Percentiles rank a stretch among this genome's conserved stretches.
These are phyloP conservation scores for Tineola bisselliella DNA, from an alignment of 2,888 invertebrate genomes.

Conservation along the genomic window DNA sequence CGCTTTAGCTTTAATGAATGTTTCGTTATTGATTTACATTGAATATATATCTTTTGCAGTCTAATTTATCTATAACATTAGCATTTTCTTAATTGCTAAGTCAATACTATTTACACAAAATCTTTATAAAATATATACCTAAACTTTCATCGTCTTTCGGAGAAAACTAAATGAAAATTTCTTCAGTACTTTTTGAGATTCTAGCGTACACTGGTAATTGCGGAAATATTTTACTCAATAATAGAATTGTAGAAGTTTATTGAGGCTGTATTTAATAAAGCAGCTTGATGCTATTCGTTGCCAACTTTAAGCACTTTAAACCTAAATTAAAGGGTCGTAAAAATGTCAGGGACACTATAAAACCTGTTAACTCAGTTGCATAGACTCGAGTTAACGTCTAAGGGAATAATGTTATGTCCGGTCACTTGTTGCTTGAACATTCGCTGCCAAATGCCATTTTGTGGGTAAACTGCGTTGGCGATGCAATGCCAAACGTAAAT, in stretches of 20 bases:
- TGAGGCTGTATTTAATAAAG: too few relatives aligned
- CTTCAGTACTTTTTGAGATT: too few relatives aligned
- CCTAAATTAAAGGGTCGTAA: neutral
- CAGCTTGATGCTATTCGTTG: too few relatives aligned
- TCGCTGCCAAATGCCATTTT: slow-evolving; percentile 25
- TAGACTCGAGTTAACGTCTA: neutral
- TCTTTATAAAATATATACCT: too few relatives aligned
- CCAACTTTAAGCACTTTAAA: neutral
- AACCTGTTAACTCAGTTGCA: slow-evolving; percentile 8
- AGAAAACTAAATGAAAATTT: too few relatives aligned
- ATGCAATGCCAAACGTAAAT: slow-evolving; percentile 4
- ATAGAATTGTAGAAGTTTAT: too few relatives aligned
- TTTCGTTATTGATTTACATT: neutral
- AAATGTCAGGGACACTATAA: slow-evolving; percentile 4
- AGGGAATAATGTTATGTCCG: slow-evolving; percentile 6
- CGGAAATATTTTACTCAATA: too few relatives aligned
- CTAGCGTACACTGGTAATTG: too few relatives aligned
- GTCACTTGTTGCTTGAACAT: slow-evolving; percentile 32
- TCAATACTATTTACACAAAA: too few relatives aligned
- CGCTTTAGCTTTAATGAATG: slow-evolving; percentile 3
- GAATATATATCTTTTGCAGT: neutral
- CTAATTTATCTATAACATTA: neutral
- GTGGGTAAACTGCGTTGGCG: slow-evolving; percentile 1
- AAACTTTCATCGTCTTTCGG: too few relatives aligned
- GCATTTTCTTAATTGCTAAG: too few relatives aligned